Percentiles rank a stretch among this genome's conserved stretches.
These are phyloP conservation scores for Festucalex cinctus DNA, from an alignment of 2,113 vertebrate genomes.

Conservation along the genomic window DNA sequence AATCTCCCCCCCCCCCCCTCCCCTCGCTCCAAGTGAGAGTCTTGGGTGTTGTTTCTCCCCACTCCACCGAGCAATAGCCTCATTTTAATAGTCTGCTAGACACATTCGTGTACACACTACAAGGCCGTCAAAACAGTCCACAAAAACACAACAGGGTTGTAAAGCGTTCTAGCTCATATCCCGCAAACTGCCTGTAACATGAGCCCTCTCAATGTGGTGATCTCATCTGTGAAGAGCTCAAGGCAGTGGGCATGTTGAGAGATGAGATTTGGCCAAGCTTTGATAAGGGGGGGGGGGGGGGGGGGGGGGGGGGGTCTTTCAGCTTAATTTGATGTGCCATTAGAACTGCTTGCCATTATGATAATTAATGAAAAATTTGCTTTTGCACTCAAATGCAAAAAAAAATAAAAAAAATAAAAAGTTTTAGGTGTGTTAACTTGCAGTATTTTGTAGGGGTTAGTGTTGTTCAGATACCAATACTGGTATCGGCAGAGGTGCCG, in stretches of 20 bases:
- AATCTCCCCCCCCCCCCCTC: conserved; percentile 20
- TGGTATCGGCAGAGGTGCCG: too few species aligned
- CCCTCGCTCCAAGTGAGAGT: conserved; percentile 23
- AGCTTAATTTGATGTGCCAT: background rate
- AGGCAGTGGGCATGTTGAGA: background rate
- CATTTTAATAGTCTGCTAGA: conserved; percentile 60
- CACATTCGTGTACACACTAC: conserved; percentile 31
- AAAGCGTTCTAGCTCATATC: conserved; percentile 18
- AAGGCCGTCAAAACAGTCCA: conserved; percentile 31
- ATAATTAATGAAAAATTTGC: background rate
- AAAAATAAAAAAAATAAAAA: background rate
- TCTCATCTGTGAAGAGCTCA: conserved; percentile 3
- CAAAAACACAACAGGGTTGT: conserved; percentile 36
- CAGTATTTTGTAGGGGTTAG: too few species aligned
- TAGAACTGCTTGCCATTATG: background rate
- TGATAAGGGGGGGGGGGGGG: background rate
- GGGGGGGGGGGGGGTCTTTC: background rate
- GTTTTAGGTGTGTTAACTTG: background rate
- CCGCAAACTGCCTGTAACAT: conserved; percentile 15
- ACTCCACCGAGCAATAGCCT: conserved; percentile 55
- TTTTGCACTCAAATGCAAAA: background rate
- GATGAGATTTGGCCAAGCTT: background rate
- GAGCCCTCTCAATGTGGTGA: conserved; percentile 15
- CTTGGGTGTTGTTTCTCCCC: conserved; percentile 59
- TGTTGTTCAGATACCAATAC: too few species aligned